These are phyloP conservation scores for Apoda limacodes DNA, from an alignment of 2,888 invertebrate genomes.

Conservation along the genomic window DNA sequence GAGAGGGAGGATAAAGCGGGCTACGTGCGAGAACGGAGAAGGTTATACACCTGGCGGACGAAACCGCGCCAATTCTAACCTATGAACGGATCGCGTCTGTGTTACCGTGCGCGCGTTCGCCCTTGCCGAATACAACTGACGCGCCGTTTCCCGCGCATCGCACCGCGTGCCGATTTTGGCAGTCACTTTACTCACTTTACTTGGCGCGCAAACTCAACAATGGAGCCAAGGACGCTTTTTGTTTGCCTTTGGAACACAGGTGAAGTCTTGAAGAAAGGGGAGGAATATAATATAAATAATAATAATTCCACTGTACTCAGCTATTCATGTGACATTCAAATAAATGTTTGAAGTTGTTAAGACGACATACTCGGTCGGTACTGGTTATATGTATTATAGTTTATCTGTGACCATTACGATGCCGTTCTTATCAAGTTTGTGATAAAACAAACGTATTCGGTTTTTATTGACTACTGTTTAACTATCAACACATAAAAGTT, in stretches of 20 bases:
- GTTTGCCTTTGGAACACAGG: constrained; percentile 50
- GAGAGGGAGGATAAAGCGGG: constrained; percentile 28
- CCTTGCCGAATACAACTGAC: constrained; percentile 34
- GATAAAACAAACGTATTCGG: too few relatives aligned
- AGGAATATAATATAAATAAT: constrained; percentile 13
- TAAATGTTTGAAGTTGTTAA: too few relatives aligned
- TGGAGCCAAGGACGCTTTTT: constrained; percentile 65
- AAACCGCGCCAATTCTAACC: constrained; percentile 65
- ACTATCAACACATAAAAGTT: too few relatives aligned
- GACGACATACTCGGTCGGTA: too few relatives aligned
- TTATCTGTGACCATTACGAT: too few relatives aligned
- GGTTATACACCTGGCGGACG: constrained; percentile 56
- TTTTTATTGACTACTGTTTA: too few relatives aligned
- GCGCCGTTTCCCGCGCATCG: constrained; percentile 52
- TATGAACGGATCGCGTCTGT: constrained; percentile 37
- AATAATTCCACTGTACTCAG: constrained; percentile 11
- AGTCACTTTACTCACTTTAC: too few relatives aligned
- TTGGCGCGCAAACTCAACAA: constrained; percentile 61
- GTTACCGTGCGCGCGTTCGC: constrained; percentile 50
- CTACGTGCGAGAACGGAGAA: constrained; percentile 42
- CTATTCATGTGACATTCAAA: background rate
- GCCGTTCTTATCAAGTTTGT: too few relatives aligned
- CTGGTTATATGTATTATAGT: too few relatives aligned
- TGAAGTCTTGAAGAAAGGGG: constrained; percentile 47
- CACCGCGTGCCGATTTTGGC: constrained; percentile 56